phyloP scores from a whole-genome alignment of 2,888 invertebrate species.

The Urechis unicinctus region DNA sequence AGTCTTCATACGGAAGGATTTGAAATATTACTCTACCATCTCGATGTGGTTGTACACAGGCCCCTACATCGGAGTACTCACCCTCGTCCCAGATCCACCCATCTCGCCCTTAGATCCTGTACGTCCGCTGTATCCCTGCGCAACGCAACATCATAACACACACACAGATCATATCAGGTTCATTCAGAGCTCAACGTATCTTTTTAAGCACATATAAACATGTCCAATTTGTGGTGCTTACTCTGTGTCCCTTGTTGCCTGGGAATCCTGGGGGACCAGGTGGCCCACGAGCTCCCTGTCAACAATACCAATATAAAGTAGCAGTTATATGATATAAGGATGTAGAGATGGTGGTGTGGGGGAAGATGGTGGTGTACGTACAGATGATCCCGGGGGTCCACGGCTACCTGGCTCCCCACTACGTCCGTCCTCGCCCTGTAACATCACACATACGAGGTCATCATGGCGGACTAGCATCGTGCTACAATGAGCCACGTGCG shows the following conservation, averaged over 20 bases:
- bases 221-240: neutral
- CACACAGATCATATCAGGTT: neutral
- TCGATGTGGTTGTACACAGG: no score
- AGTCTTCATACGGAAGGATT: no score
- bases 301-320: neutral
- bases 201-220: neutral
- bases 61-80: no score
- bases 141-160: neutral
- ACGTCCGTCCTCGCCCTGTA: constrained; percentile 24
- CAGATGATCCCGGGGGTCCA: constrained; percentile 20
- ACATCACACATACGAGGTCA: no score
- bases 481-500: no score
- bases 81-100: constrained; percentile 18
- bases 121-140: constrained; percentile 19
- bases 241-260: constrained; percentile 13
- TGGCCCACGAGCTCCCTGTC: constrained; percentile 10
- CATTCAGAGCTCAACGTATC: neutral
- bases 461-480: no score
- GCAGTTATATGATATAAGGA: no score
- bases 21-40: no score
- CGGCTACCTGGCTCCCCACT: constrained; percentile 28
- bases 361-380: neutral
- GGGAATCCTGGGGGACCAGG: constrained; percentile 13
- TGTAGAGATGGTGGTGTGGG: no score
- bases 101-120: constrained; percentile 22